Conservation (phyloP, 35 echinoderm and acorn worm species). For the Hemicentrotus pulcherrimus region DNA sequence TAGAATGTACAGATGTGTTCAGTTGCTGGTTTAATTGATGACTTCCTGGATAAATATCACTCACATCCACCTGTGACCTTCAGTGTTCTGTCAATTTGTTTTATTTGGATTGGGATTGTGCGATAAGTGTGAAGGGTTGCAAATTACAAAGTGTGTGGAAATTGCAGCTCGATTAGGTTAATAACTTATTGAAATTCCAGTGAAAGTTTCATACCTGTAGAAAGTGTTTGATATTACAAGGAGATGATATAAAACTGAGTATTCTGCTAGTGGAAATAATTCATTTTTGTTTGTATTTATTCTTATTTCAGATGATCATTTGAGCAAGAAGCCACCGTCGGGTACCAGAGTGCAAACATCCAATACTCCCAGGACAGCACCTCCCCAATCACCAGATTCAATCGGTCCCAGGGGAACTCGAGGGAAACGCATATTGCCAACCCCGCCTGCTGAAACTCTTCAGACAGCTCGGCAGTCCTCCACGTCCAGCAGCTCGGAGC, state of each 20-base stretch:
- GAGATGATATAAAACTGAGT: too few relatives aligned
- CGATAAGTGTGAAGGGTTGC: too few relatives aligned
- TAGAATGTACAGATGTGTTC: background rate
- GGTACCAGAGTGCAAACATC: conserved; percentile 15
- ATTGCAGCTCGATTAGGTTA: background rate
- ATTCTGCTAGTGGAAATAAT: background rate
- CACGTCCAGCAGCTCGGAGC: conserved; percentile 36
- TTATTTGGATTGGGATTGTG: background rate
- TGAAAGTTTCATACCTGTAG: background rate
- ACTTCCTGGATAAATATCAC: background rate
- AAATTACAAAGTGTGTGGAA: background rate
- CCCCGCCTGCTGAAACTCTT: conserved; percentile 39
- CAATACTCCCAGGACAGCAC: background rate
- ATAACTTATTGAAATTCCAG: background rate
- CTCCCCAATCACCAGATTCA: conserved; percentile 14
- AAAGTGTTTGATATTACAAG: background rate
- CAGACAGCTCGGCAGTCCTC: conserved; percentile 22
- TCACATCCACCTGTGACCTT: background rate
- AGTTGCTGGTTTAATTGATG: background rate
- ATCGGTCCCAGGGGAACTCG: conserved; percentile 16
- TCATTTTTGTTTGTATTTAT: background rate
- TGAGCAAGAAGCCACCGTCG: conserved; percentile 46
- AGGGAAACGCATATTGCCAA: conserved; percentile 63
- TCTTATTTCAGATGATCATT: conserved; percentile 19
- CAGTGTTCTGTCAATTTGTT: background rate